Evolutionary conservation across 2,113 vertebrate genomes (phyloP), one percentile per base, ranked within the genome.

Genomic region (Dryoscopus gambensis): DNA sequence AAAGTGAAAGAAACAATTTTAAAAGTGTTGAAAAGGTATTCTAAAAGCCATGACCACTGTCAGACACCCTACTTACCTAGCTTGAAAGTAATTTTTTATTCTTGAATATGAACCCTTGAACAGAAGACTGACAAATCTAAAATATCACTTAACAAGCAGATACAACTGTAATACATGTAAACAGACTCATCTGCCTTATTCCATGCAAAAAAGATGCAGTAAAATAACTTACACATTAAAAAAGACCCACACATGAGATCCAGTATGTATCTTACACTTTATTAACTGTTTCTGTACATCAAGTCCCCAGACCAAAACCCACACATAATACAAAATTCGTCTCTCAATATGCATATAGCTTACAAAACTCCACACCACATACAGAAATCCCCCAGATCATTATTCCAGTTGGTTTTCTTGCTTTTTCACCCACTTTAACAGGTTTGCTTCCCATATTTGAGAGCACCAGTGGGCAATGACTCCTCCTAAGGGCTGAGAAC

Each of bases 201-300:
- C 68, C 28, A 47, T 23, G 47, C 5, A 40, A 50, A 69, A 80
- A 79, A 49, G 14, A 75, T 17, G 37, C 35, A 47, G 27, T 59
- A 73, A 74, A 83, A 40, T 19, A 80, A n/a, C 30, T 20, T 16
- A 59, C 49, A 46, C 33, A 40, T 22, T 40, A 44, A 84, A 69
- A 77, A 35, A 40, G 9, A 39, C 27, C 13, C 59, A 59, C 1
- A 3, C 3, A 28, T 31, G 31, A 73, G 23, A 49, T 60, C 64
- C 63, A 83, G 53, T 23, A 33, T 2, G 6, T 60, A 83, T 82
- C 46, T 93, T 93, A 90, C 69, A 86, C 24, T 97, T 97, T 97
- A 98, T 94, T 93, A 49, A 56, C 35, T 73, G 50, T 56, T 78
- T 93, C 93, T 95, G 89, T 94, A 96, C 86, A 93, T 31, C 46